These are phyloP conservation scores for Hypsibius dujardini DNA, from an alignment of 1,140 invertebrate species.

Conservation along the genomic window DNA sequence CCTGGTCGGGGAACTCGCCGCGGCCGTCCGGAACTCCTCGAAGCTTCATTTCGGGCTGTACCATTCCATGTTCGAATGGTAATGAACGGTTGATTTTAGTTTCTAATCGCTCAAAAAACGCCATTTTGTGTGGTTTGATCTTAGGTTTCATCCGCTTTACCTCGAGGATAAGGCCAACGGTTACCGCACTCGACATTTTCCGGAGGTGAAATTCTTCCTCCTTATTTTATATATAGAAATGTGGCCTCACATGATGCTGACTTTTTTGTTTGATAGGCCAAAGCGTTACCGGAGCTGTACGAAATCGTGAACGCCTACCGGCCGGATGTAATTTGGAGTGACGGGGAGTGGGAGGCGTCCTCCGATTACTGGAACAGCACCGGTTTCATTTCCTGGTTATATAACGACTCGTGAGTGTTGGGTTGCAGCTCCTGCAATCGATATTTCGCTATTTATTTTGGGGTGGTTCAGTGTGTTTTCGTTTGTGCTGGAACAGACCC, in stretches of 20 bases:
- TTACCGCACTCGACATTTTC: conserved; percentile 28
- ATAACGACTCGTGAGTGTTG: neutral
- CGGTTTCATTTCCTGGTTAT: neutral
- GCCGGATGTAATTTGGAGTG: conserved; percentile 39
- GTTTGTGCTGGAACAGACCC: no score
- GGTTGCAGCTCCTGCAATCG: neutral
- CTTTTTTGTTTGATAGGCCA: no score
- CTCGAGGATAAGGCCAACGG: conserved; percentile 28
- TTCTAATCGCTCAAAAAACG: neutral
- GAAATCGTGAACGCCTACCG: conserved; percentile 42
- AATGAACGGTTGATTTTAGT: neutral
- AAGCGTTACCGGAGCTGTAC: conserved; percentile 37
- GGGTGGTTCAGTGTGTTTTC: no score
- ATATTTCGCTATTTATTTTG: neutral
- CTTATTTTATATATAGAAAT: no score
- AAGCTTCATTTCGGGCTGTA: conserved; percentile 30
- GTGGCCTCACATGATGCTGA: no score
- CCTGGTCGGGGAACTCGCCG: conserved; percentile 28
- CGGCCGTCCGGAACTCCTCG: conserved; percentile 26
- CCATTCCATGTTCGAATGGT: conserved; percentile 34
- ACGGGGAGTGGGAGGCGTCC: conserved; percentile 36
- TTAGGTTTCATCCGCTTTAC: conserved; percentile 30
- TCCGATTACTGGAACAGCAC: conserved; percentile 22
- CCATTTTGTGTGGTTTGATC: neutral
- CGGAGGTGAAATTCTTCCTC: no score